Evolutionary conservation across 2,113 vertebrate genomes (phyloP).

Genomic region (Gambusia holbrooki): DNA sequence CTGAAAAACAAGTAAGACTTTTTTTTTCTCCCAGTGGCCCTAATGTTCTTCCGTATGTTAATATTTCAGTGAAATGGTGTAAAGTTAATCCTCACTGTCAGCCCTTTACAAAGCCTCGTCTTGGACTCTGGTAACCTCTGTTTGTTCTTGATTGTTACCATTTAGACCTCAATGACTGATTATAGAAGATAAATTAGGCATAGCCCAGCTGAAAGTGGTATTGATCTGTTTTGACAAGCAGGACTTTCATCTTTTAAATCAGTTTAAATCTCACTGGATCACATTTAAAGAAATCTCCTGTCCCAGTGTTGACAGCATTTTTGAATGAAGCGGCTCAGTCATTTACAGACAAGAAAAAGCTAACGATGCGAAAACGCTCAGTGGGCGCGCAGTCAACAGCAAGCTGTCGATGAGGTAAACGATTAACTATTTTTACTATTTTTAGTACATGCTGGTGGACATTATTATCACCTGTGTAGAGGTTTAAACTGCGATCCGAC

Average conservation of each 20-base stretch:
- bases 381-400: neutral
- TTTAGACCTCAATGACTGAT: slow-evolving; percentile 1
- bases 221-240: neutral
- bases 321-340: neutral
- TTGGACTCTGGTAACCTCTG: slow-evolving; percentile 1
- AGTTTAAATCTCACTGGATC: neutral
- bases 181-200: neutral
- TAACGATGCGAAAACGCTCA: neutral
- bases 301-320: slow-evolving; percentile 8
- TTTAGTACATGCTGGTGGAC: slow-evolving; percentile 18
- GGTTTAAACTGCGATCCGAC: slow-evolving; percentile 8
- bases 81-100: neutral
- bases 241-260: slow-evolving; percentile 5
- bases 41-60: neutral
- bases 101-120: neutral
- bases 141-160: neutral
- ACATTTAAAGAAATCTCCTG: neutral
- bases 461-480: slow-evolving; percentile 20
- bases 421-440: slow-evolving; percentile 10
- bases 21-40: too few species aligned
- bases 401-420: neutral
- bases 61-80: neutral
- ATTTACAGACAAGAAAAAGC: neutral
- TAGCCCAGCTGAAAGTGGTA: neutral
- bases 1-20: too few species aligned